phyloP scores from a whole-genome alignment of 2,797 vertebrate genomes.

The Neoniphon sammara region DNA sequence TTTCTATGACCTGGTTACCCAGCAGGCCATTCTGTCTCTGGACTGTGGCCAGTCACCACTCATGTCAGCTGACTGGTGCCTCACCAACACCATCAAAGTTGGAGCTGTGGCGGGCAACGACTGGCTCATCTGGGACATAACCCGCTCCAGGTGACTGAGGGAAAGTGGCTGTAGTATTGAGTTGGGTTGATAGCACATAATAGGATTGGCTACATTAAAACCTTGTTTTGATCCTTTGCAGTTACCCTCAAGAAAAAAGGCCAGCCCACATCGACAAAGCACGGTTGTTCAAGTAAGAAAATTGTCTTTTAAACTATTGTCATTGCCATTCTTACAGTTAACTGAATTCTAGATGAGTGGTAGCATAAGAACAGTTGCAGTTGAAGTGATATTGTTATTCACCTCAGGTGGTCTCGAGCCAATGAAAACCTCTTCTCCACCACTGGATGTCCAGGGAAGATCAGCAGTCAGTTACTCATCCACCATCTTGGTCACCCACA shows the following conservation, averaged over 20 bases:
- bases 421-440: conserved; percentile 96
- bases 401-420: conserved; percentile 90
- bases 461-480: conserved; percentile 89
- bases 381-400: conserved; percentile 1
- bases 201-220: conserved; percentile 10
- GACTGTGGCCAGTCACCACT: conserved; percentile 91
- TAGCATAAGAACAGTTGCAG: not conserved
- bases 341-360: not conserved
- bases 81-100: conserved; percentile 93
- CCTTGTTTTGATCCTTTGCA: conserved; percentile 66
- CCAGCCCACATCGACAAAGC: conserved; percentile 93
- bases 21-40: conserved; percentile 95
- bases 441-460: conserved; percentile 95
- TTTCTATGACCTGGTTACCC: conserved; percentile 93
- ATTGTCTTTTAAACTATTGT: not conserved
- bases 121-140: conserved; percentile 98
- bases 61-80: conserved; percentile 97
- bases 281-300: conserved; percentile 88
- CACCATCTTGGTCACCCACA: conserved; percentile 96
- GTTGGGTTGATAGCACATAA: not conserved
- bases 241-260: conserved; percentile 94
- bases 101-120: conserved; percentile 94
- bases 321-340: not conserved
- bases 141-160: conserved; percentile 89
- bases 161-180: not conserved